Percentiles rank a stretch among this genome's conserved stretches.
Evolutionary conservation across 2,797 vertebrate species (phyloP).

Genomic region (Oreortyx pictus): DNA sequence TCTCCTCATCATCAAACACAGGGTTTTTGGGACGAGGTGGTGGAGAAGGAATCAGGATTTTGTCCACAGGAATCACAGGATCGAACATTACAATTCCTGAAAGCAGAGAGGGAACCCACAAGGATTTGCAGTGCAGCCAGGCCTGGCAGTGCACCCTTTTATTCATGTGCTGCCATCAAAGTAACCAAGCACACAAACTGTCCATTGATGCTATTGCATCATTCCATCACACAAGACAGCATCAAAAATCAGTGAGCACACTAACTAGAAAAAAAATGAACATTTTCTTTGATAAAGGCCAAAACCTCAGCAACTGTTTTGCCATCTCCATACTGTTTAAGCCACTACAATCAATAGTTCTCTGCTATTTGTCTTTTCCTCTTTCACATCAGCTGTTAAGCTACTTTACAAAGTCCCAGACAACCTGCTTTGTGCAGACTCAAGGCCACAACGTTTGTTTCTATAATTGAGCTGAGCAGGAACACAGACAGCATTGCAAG

Average conservation of each 20-base stretch:
- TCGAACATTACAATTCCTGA: slow-evolving; percentile 90
- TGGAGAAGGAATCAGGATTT: slow-evolving; percentile 88
- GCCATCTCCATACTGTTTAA: not conserved
- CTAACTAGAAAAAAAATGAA: not conserved
- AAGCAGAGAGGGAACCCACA: slow-evolving; percentile 17
- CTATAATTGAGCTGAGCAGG: not conserved
- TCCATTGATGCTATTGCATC: accelerated
- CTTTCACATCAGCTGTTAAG: not conserved
- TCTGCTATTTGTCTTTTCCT: not conserved
- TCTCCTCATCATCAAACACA: slow-evolving; percentile 95
- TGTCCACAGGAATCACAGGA: slow-evolving; percentile 87
- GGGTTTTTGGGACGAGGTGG: slow-evolving; percentile 89
- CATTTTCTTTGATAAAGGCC: not conserved
- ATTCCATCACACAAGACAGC: accelerated
- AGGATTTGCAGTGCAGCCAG: not conserved
- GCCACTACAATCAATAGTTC: not conserved
- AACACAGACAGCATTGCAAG: not conserved
- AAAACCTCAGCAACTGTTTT: not conserved
- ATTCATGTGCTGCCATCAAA: not conserved
- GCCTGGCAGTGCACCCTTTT: not conserved
- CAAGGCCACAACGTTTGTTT: not conserved
- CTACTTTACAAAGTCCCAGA: not conserved
- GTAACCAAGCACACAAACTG: not conserved
- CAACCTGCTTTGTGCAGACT: not conserved
- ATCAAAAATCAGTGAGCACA: not conserved